These are phyloP conservation scores for Bombycilla garrulus DNA, from an alignment of 2,113 vertebrate genomes.

Conservation along the genomic window DNA sequence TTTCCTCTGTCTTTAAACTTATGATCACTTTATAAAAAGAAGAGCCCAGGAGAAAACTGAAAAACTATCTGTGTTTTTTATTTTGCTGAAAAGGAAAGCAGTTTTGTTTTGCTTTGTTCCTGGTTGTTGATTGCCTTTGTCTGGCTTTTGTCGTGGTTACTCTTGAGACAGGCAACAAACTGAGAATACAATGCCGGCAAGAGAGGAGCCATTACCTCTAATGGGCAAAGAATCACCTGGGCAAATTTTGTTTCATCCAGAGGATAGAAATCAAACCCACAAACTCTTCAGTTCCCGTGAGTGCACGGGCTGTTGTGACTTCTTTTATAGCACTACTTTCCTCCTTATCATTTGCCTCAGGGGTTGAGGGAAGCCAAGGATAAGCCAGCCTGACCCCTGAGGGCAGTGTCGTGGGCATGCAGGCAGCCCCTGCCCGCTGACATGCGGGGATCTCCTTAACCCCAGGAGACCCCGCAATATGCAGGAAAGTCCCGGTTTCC, in stretches of 20 bases:
- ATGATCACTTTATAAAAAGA: constrained; percentile 65
- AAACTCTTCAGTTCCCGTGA: neutral
- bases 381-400: neutral
- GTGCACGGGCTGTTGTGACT: fast-evolving
- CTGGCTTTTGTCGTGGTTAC: constrained; percentile 21
- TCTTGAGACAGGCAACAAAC: neutral
- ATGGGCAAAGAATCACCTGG: neutral
- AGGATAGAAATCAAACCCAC: neutral
- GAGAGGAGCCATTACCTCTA: neutral
- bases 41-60: constrained; percentile 34
- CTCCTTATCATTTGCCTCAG: neutral
- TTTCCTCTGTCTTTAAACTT: constrained; percentile 70
- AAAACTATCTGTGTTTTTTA: constrained; percentile 16
- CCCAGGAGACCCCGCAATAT: no score
- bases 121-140: constrained; percentile 16
- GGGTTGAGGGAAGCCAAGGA: neutral
- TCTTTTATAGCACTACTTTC: neutral
- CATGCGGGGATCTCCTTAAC: no score
- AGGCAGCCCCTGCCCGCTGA: neutral
- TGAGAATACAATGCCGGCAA: neutral
- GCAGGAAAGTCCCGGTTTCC: no score
- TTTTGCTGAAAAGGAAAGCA: neutral
- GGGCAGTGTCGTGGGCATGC: fast-evolving
- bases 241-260: neutral
- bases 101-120: neutral